Percentiles rank a stretch among this genome's conserved stretches.
These are phyloP conservation scores for Heliconius hermathena DNA, from an alignment of 1,140 invertebrate species.

Conservation along the genomic window DNA sequence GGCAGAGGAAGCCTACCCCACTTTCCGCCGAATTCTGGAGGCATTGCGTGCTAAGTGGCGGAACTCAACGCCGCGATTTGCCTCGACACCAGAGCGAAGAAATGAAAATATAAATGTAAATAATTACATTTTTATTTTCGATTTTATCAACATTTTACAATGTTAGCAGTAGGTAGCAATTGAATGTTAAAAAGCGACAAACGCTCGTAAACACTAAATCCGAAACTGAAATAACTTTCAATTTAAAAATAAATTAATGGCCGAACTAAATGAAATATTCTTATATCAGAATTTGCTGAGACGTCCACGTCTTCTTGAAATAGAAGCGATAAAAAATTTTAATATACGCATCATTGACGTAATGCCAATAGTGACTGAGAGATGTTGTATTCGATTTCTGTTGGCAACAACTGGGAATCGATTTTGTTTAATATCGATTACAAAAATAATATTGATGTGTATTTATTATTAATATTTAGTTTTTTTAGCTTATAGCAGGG, in stretches of 20 bases:
- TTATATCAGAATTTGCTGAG: conserved; percentile 29
- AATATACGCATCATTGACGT: conserved; percentile 42
- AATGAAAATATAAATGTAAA: too few species aligned
- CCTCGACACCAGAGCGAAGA: too few species aligned
- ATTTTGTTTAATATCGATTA: not conserved
- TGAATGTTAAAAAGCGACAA: not conserved
- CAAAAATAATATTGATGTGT: not conserved
- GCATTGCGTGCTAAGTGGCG: too few species aligned
- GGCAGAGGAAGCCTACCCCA: too few species aligned
- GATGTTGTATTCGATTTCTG: conserved; percentile 47
- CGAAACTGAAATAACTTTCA: conserved; percentile 33
- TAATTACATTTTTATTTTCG: not conserved
- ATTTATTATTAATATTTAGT: too few species aligned
- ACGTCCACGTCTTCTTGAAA: conserved; percentile 42
- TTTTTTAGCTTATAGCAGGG: too few species aligned
- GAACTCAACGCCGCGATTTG: too few species aligned
- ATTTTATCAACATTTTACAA: not conserved
- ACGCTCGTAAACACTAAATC: conserved; percentile 17
- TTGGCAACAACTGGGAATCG: not conserved
- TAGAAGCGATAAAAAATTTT: conserved; percentile 48
- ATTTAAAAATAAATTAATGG: conserved; percentile 41
- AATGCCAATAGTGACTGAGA: conserved; percentile 36
- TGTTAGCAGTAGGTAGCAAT: conserved; percentile 10
- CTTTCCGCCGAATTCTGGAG: too few species aligned
- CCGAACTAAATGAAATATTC: conserved; percentile 31